Base-by-base conservation (phyloP, 1,140 invertebrate genomes). In the Araneus ventricosus region DNA sequence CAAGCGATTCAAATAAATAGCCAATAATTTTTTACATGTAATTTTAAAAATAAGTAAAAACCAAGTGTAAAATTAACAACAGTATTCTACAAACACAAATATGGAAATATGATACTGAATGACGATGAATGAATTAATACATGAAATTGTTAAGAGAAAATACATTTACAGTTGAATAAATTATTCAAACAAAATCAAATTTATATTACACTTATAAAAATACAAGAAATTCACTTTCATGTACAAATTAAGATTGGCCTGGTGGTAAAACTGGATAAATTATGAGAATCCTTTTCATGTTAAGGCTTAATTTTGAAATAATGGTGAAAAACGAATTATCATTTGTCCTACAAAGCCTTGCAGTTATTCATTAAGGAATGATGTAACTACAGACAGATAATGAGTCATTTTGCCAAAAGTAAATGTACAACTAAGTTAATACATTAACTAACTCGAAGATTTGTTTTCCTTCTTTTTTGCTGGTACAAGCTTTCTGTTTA, bases 181-280 rank as follows among this genome's bases (percentile, higher is more conserved):
- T 84, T 84, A 84, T 52, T 52, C 39, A 84, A 41, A 84, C 7
- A 84, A n/a, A 84, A 45, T 45, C 27, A 82, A 52, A 27, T 84
- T 45, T 84, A 45, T 84, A 84, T 52, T 52, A 84, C 80, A 84
- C 39, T 84, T 45, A 84, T 84, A 84, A 84, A 45, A 45, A n/a
- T 52, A 84, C 39, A 84, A 17, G 8, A 27, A 41, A 80, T 39
- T 39, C 34, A 20, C 30, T 75, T 34, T 75, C 70, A 37, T 37
- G 27, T 37, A 75, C 70, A 75, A 34, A 34, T 34, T 75, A 5
- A 20, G 24, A 80, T 41, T 24, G 24, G 17, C 39, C 30, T 45
- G 24, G 24, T 8, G 7, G 2, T 82, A 4, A 41, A 84, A n/a
- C n/a, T n/a, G 8, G 10, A 45, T 8, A n/a, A 27, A 45, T n/a